A percentile compares a stretch with the other conserved stretches of the same genome.
phyloP scores from a whole-genome alignment of 2,797 vertebrate genomes.

The Chiroxiphia lanceolata region DNA sequence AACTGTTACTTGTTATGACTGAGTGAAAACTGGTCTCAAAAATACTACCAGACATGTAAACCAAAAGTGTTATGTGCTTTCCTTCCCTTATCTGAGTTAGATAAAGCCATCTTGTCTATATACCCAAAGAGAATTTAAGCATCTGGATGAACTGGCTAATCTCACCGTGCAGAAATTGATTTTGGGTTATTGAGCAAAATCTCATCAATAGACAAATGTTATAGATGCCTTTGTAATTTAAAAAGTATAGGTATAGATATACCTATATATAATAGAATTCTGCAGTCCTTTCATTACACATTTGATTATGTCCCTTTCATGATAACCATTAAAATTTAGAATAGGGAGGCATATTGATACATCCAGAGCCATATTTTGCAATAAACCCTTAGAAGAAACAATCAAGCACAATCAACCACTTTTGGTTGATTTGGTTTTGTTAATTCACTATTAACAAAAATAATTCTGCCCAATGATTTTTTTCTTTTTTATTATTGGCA shows the following conservation, averaged over 20 bases:
- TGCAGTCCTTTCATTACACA: neutral
- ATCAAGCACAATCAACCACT: neutral
- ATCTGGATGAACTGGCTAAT: neutral
- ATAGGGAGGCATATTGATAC: neutral
- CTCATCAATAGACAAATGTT: neutral
- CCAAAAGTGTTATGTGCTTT: neutral
- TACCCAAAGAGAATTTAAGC: neutral
- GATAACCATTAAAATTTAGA: neutral
- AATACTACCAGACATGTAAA: neutral
- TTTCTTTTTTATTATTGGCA: neutral
- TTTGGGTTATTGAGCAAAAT: neutral
- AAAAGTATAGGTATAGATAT: neutral
- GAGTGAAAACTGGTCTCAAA: neutral
- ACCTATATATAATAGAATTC: neutral
- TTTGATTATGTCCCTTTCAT: neutral
- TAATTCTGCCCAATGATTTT: neutral
- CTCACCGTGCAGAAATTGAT: neutral
- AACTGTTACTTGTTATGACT: neutral
- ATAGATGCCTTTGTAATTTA: neutral
- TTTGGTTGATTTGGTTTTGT: too few species aligned
- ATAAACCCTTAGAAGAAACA: neutral
- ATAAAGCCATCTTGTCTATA: neutral
- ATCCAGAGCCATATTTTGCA: neutral
- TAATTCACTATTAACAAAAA: neutral
- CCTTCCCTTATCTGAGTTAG: neutral